A percentile compares a stretch with the other conserved stretches of the same genome.
Conservation (phyloP, 2,888 invertebrate species). For the Portevinia maculata region DNA sequence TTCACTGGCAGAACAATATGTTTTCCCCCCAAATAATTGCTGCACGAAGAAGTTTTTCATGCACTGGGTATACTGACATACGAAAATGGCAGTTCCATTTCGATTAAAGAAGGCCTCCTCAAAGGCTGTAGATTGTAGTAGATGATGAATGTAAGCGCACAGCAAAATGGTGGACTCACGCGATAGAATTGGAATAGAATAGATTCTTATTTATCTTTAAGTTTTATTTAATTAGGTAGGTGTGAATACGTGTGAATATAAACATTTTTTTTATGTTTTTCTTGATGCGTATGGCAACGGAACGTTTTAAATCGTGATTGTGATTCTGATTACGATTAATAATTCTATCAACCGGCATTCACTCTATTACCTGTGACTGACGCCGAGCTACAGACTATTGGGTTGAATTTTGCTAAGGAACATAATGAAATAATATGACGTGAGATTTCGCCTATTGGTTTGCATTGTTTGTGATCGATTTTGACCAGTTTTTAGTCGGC, state of each 20-base stretch:
- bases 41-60: constrained; percentile 53
- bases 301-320: no score
- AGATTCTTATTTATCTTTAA: not conserved
- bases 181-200: not conserved
- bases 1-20: constrained; percentile 66
- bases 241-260: not conserved
- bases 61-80: constrained; percentile 60
- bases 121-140: constrained; percentile 62
- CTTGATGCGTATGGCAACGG: no score
- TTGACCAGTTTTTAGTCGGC: no score
- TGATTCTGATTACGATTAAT: no score
- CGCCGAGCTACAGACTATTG: no score
- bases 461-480: no score
- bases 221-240: not conserved
- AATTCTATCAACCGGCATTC: no score
- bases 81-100: constrained; percentile 53
- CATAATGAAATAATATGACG: no score
- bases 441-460: no score
- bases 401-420: no score
- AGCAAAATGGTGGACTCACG: constrained; percentile 10
- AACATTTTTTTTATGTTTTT: not conserved
- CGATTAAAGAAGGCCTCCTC: constrained; percentile 23
- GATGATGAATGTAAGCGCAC: constrained; percentile 24
- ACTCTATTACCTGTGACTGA: no score
- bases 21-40: constrained; percentile 53